Evolutionary conservation across 1,140 invertebrate genomes (phyloP).

Genomic region (Aphidius ervi): DNA sequence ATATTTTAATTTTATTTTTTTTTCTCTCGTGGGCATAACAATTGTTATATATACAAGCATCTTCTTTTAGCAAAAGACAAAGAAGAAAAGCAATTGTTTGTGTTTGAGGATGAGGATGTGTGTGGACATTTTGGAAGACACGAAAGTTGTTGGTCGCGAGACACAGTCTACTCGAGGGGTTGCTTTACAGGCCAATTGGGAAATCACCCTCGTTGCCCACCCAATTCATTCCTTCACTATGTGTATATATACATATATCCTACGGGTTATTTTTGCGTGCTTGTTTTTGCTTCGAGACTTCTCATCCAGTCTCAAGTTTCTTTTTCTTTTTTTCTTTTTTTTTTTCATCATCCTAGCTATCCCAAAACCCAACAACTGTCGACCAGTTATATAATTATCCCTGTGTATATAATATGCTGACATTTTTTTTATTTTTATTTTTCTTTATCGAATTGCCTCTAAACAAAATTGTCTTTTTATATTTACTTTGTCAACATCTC

Average conservation of each 20-base stretch:
- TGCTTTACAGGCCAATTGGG: constrained; percentile 55
- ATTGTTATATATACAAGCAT: too few relatives aligned
- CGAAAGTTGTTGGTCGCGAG: constrained; percentile 23
- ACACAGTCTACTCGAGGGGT: constrained; percentile 39
- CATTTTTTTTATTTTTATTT: constrained; percentile 32
- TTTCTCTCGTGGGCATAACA: too few relatives aligned
- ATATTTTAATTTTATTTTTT: too few relatives aligned
- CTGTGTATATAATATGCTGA: constrained; percentile 33
- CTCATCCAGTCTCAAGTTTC: background rate
- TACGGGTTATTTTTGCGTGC: background rate
- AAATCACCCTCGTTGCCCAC: constrained; percentile 49
- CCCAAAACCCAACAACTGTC: background rate
- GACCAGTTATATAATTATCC: constrained; percentile 47
- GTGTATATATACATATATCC: constrained; percentile 4
- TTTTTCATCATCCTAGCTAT: constrained; percentile 6
- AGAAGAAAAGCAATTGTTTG: background rate
- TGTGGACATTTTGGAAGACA: constrained; percentile 12
- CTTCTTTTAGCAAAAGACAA: constrained; percentile 12
- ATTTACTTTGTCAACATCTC: background rate
- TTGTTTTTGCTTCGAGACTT: constrained; percentile 7
- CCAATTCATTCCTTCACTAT: background rate
- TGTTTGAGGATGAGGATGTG: too few relatives aligned
- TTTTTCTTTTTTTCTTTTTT: background rate
- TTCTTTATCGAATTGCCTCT: constrained; percentile 35
- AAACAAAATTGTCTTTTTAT: constrained; percentile 11